Base-by-base conservation (phyloP, 2,113 vertebrate genomes). In the Microcebus ravelobensis region DNA sequence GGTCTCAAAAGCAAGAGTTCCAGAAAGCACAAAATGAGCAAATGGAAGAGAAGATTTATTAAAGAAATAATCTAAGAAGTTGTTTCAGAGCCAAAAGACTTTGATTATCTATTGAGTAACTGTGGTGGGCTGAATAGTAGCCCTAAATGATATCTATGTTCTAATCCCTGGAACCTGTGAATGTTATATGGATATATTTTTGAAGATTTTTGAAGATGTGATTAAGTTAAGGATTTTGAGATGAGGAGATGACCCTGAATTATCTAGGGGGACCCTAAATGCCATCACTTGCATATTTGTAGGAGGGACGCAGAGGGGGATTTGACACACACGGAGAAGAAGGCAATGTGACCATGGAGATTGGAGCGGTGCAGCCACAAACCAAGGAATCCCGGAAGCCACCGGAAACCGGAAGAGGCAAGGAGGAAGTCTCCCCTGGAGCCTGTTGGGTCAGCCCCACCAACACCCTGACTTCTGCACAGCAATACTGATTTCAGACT, bases 311-410 rank as follows among this genome's bases (percentile, higher is more conserved):
- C 31, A 34, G 59, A 81, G 29, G 0, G 6, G 55, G 45, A 27
- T 12, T 20, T 68, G 68, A 36, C 25, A 29, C 21, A 12, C 29
- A 48, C 17, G 4, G 68, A 55, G 45, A 18, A 83, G 27, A 59
- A 34, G 3, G 27, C 27, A 1, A 18, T 5, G 15, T 17, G 68
- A 21, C 10, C 27, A 5, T 31, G 8, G 55, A 17, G 17, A 42
- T 8, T 4, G 2, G 48, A 31, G 6, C 0, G 2, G 18, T 2
- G 11, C n/a, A 8, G 23, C 23, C 52, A 59, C 74, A 39, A 74
- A 10, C 48, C 13, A 8, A n/a, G 13, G 39, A 20, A 11, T 50
- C 0, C n/a, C 6, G 4, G n/a, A 10, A n/a, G 36, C 59, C 36
- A 9, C 29, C 21, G 57, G 61, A 27, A 21, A 29, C 68, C 10